Evolutionary conservation across 2,113 vertebrate species (phyloP).

Genomic region (Pseudolaguvia tuberculata): DNA sequence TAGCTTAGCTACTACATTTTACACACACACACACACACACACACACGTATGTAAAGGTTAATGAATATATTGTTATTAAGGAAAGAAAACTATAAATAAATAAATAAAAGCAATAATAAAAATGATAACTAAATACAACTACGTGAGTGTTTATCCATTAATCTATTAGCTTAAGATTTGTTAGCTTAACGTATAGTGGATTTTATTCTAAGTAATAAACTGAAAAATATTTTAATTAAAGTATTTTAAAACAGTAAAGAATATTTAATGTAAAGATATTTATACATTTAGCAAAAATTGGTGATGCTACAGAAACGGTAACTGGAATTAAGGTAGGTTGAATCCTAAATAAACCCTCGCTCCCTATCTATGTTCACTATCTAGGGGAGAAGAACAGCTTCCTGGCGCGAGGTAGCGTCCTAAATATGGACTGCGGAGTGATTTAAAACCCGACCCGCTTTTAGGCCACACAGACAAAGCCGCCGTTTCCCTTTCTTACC

Average conservation of each 20-base stretch:
- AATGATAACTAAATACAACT: not conserved
- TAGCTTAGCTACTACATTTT: not conserved
- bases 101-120: too few relatives aligned
- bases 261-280: not conserved
- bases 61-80: not conserved
- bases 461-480: slow-evolving; percentile 50
- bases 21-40: not conserved
- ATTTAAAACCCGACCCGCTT: not conserved
- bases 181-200: not conserved
- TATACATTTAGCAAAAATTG: too few relatives aligned
- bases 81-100: too few relatives aligned
- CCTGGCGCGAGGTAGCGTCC: not conserved
- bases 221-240: not conserved
- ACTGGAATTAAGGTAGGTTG: not conserved
- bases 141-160: too few relatives aligned
- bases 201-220: not conserved
- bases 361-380: not conserved
- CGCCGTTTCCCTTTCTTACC: slow-evolving; percentile 67
- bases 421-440: not conserved
- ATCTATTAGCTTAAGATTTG: not conserved
- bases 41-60: not conserved
- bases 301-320: not conserved
- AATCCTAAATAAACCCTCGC: not conserved
- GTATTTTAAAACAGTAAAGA: not conserved
- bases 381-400: not conserved